These are phyloP conservation scores for Scomber scombrus DNA, from an alignment of 2,113 vertebrate genomes.

Conservation along the genomic window DNA sequence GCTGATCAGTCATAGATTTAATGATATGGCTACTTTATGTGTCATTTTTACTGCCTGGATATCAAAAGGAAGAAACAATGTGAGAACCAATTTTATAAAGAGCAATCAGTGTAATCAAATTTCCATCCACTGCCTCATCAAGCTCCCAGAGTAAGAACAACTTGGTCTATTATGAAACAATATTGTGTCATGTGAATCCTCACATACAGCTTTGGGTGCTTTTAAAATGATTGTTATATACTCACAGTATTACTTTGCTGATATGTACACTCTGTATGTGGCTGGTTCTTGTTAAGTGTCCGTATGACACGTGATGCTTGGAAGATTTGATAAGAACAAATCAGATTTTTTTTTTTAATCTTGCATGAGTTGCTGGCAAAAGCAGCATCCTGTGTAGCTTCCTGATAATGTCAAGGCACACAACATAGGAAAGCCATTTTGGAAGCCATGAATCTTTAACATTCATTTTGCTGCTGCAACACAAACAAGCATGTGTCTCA, in stretches of 20 bases:
- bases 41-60: no score
- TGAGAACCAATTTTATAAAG: not conserved
- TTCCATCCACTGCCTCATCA: not conserved
- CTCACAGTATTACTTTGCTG: not conserved
- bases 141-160: not conserved
- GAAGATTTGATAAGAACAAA: conserved; percentile 34
- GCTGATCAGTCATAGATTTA: no score
- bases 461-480: conserved; percentile 41
- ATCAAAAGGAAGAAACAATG: no score
- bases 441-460: conserved; percentile 49
- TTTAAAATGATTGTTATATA: not conserved
- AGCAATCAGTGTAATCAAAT: not conserved
- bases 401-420: conserved; percentile 39
- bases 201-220: not conserved
- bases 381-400: conserved; percentile 12
- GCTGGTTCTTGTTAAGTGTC: conserved; percentile 1
- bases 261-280: not conserved
- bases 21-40: no score
- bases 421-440: conserved; percentile 42
- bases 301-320: not conserved
- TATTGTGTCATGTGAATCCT: not conserved
- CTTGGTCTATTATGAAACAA: not conserved
- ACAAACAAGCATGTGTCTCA: conserved; percentile 40
- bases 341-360: conserved; percentile 4
- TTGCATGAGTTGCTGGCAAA: not conserved